Evolutionary conservation across 2,113 vertebrate genomes (phyloP).

Genomic region (Heterochromis multidens): DNA sequence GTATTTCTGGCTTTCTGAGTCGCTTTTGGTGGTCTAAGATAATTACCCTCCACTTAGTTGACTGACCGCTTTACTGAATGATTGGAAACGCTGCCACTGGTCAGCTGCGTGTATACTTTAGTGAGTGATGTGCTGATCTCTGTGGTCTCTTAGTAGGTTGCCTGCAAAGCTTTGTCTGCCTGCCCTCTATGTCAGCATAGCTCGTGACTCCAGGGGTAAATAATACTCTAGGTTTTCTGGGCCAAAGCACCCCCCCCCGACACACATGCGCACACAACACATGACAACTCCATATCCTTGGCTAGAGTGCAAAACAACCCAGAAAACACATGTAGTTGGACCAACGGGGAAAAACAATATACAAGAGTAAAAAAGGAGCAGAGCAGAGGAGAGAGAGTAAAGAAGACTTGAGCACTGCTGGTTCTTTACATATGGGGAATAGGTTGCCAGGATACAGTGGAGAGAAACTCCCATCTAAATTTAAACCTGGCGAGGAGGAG

Average conservation of each 20-base stretch:
- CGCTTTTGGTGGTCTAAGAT: not conserved
- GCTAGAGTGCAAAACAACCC: not conserved
- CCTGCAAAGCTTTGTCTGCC: not conserved
- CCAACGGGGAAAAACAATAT: not conserved
- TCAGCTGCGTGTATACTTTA: not conserved
- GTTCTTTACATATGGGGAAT: conserved; percentile 30
- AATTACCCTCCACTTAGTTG: not conserved
- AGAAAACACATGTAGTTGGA: not conserved
- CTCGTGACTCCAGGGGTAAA: conserved; percentile 27
- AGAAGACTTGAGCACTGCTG: not conserved
- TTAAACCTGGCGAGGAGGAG: conserved; percentile 48
- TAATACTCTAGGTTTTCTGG: conserved; percentile 36
- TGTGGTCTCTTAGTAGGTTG: not conserved
- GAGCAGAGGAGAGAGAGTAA: not conserved
- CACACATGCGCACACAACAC: not conserved
- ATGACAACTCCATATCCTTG: not conserved
- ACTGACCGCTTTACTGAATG: not conserved
- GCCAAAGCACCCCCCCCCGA: not conserved
- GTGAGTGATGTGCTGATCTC: not conserved
- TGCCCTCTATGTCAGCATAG: conserved; percentile 29
- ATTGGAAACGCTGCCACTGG: not conserved
- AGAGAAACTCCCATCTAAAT: conserved; percentile 68
- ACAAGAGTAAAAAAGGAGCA: not conserved
- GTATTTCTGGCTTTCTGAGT: not conserved
- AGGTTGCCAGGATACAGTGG: conserved; percentile 68